Evolutionary conservation across 2,888 invertebrate genomes (phyloP), one percentile per base, ranked within the genome.

Genomic region (Pterobdella sp.): DNA sequence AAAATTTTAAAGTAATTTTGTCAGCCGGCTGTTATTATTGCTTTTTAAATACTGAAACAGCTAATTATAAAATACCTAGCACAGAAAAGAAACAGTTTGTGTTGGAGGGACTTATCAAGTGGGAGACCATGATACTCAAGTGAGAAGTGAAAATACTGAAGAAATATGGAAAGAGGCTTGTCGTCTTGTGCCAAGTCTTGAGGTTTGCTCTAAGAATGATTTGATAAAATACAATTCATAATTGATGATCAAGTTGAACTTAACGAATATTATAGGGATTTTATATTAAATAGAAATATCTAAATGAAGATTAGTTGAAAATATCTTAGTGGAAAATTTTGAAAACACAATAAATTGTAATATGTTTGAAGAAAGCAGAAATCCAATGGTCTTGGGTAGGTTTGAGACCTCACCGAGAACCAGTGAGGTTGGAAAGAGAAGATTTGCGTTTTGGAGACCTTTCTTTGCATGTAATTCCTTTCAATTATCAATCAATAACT

Each of bases 21-120:
- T n/a, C n/a, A n/a, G n/a, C n/a, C n/a, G n/a, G n/a, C n/a, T n/a
- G n/a, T n/a, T n/a, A n/a, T n/a, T n/a, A n/a, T n/a, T n/a, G n/a
- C n/a, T n/a, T n/a, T n/a, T n/a, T n/a, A n/a, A n/a, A n/a, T n/a
- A n/a, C n/a, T n/a, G n/a, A n/a, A n/a, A n/a, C n/a, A n/a, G 1
- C 31, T 1, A 31, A 49, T 31, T 2, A 7, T 10, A 31, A 4
- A 18, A 22, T 37, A 36, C 7, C 31, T 10, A 18, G 14, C 29
- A 0, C 35, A 75, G 75, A 22, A 75, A 56, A 60, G 75, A 75
- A 37, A 72, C 74, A 10, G 90, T 92, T 0, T 91, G 91, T 0
- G 84, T 95, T 42, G 95, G 96, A 0, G 94, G 94, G 0, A 89
- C 90, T 66, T 86, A 94, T 72, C 90, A 92, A 78, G 92, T 88